A percentile compares a stretch with the other conserved stretches of the same genome.
Evolutionary conservation across 2,888 invertebrate genomes (phyloP).

Genomic region (Harmothoe impar): DNA sequence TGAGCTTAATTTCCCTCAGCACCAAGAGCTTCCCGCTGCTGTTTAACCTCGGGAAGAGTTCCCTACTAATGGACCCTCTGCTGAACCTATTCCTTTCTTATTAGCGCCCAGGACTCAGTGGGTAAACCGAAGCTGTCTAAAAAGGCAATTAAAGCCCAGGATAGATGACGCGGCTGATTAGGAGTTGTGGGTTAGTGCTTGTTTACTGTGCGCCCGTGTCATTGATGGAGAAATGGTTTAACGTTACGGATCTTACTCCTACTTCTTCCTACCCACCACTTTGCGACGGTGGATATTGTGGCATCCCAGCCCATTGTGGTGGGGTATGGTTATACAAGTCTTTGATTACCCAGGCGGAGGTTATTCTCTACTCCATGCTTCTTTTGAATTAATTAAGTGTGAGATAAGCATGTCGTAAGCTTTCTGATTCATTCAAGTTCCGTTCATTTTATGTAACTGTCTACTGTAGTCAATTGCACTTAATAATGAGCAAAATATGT

Average conservation of each 20-base stretch:
- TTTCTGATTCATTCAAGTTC: too few species aligned
- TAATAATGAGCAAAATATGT: too few species aligned
- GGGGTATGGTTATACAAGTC: neutral
- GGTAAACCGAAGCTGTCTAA: neutral
- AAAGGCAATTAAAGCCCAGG: neutral
- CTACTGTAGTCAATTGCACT: too few species aligned
- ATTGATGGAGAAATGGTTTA: too few species aligned
- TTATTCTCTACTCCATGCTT: neutral
- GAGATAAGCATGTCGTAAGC: too few species aligned
- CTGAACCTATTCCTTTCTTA: slow-evolving; percentile 1
- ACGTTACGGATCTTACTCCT: too few species aligned
- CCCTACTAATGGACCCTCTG: neutral
- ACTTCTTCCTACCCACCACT: neutral
- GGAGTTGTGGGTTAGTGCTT: neutral
- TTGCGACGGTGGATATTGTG: neutral
- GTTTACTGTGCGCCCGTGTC: neutral
- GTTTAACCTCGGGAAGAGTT: too few species aligned
- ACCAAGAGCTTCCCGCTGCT: too few species aligned
- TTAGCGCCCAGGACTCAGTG: neutral
- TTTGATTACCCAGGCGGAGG: slow-evolving; percentile 1
- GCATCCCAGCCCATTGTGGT: neutral
- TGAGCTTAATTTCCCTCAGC: too few species aligned
- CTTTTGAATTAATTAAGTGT: too few species aligned
- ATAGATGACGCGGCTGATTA: neutral
- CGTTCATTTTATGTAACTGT: too few species aligned